These are phyloP conservation scores for Artemia sinica DNA, from an alignment of 2,888 invertebrate species.

Conservation along the genomic window DNA sequence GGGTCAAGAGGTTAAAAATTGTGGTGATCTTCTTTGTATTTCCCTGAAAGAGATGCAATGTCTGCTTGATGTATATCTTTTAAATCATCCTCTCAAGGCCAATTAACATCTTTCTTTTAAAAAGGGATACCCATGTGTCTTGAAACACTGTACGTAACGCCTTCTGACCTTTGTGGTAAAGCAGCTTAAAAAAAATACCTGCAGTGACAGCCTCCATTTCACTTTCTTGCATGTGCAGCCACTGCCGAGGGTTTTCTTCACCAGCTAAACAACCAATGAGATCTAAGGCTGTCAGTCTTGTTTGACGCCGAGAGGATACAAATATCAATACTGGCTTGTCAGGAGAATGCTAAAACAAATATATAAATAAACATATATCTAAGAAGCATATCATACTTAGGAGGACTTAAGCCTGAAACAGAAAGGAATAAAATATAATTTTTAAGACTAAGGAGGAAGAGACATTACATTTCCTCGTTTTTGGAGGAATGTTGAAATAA, in stretches of 20 bases:
- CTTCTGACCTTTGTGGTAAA: no score
- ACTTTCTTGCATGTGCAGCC: slow-evolving; percentile 67
- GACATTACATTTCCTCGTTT: no score
- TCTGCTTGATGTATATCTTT: no score
- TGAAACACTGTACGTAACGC: no score
- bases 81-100: no score
- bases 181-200: slow-evolving; percentile 32
- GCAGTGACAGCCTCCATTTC: slow-evolving; percentile 63
- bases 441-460: background rate
- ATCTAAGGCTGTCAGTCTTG: slow-evolving; percentile 85
- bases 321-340: slow-evolving; percentile 78
- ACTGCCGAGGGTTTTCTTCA: slow-evolving; percentile 83
- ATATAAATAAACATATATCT: slow-evolving; percentile 44
- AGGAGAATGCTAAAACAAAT: slow-evolving; percentile 61
- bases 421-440: slow-evolving; percentile 18
- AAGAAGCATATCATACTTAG: slow-evolving; percentile 14
- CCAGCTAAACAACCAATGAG: slow-evolving; percentile 75
- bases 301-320: slow-evolving; percentile 90
- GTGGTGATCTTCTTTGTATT: no score
- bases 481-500: no score
- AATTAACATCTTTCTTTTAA: no score
- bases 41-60: no score
- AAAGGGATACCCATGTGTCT: no score
- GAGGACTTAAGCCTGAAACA: slow-evolving; percentile 25
- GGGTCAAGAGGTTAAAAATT: no score